Percentiles rank a stretch among this genome's conserved stretches.
Conservation (phyloP, 2,888 invertebrate species). For the Dorcus parallelipipedus region DNA sequence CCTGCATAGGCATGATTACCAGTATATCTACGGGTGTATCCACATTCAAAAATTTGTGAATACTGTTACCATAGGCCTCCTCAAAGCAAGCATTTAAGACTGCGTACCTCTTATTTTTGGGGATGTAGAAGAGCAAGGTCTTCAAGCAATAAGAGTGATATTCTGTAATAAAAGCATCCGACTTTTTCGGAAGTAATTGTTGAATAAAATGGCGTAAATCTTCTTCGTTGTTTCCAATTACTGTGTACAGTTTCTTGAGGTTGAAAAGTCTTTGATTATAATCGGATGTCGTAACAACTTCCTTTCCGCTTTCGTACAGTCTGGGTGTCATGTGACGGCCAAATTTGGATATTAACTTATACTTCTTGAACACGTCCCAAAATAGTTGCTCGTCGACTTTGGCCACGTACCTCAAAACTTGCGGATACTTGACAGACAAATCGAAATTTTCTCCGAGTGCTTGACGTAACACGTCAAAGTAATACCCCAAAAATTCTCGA, state of each 20-base stretch:
- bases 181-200: conserved; percentile 4
- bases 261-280: neutral
- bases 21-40: neutral
- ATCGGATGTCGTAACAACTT: neutral
- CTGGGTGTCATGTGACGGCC: conserved; percentile 7
- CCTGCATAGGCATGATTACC: neutral
- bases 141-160: neutral
- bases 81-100: conserved; percentile 3
- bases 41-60: neutral
- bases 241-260: neutral
- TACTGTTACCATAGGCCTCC: conserved; percentile 1
- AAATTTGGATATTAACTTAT: conserved; percentile 6
- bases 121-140: neutral
- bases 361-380: conserved; percentile 6
- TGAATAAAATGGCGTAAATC: conserved; percentile 4
- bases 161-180: neutral
- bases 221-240: neutral
- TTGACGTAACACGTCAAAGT: conserved; percentile 9
- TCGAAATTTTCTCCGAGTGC: neutral
- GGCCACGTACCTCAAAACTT: conserved; percentile 6
- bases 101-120: neutral
- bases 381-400: conserved; percentile 2
- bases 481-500: conserved; percentile 12
- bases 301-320: conserved; percentile 5
- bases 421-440: neutral